These are phyloP conservation scores for Camponotus pennsylvanicus DNA, from an alignment of 1,140 invertebrate species.

Conservation along the genomic window DNA sequence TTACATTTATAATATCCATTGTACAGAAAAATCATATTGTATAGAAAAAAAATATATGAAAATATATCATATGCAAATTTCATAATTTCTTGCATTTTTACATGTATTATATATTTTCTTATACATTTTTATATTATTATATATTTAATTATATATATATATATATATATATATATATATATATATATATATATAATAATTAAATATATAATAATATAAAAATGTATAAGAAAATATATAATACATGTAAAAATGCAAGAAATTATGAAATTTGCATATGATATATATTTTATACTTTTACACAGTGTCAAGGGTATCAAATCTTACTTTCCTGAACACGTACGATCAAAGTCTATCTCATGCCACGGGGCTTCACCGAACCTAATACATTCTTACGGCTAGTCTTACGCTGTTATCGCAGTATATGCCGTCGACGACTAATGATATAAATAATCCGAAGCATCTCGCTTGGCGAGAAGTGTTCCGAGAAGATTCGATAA, in stretches of 20 bases:
- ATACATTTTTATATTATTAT: too few relatives aligned
- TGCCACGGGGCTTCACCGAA: neutral
- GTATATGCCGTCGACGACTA: neutral
- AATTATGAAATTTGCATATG: neutral
- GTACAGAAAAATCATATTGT: too few relatives aligned
- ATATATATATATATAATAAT: neutral
- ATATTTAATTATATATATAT: too few relatives aligned
- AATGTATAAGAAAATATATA: neutral
- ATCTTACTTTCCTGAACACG: neutral
- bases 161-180: too few relatives aligned
- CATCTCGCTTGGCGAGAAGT: neutral
- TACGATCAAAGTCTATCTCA: neutral
- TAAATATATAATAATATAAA: neutral
- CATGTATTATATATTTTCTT: too few relatives aligned
- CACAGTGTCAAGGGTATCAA: neutral
- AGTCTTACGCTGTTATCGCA: slow-evolving; percentile 42
- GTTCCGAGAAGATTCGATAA: slow-evolving; percentile 1
- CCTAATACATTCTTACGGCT: slow-evolving; percentile 35
- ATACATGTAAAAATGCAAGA: neutral
- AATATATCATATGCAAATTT: too few relatives aligned
- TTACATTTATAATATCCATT: too few relatives aligned
- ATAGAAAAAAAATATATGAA: too few relatives aligned
- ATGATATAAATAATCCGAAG: slow-evolving; percentile 20
- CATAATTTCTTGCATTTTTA: too few relatives aligned
- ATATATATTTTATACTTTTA: neutral